A percentile compares a stretch with the other conserved stretches of the same genome.
Evolutionary conservation across 2,797 vertebrate species (phyloP).

Genomic region (Periparus ater): DNA sequence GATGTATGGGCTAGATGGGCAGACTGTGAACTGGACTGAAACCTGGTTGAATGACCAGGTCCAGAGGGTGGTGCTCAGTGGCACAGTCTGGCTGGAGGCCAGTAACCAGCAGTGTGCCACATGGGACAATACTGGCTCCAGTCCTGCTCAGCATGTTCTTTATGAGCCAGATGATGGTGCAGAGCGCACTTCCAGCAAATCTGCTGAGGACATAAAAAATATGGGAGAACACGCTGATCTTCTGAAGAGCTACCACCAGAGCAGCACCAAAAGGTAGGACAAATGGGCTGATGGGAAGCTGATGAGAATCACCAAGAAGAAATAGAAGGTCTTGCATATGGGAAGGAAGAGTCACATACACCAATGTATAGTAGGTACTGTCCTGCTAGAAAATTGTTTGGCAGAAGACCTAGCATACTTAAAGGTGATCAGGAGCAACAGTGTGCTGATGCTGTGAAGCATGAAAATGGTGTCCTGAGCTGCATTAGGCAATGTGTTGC

Average conservation of each 20-base stretch:
- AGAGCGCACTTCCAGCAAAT: not conserved
- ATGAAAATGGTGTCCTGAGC: not conserved
- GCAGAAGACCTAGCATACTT: not conserved
- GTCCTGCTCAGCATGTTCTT: not conserved
- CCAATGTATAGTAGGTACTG: accelerated
- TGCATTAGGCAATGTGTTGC: not conserved
- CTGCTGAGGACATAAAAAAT: not conserved
- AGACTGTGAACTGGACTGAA: not conserved
- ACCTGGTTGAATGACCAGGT: not conserved
- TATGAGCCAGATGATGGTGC: not conserved
- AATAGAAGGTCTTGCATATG: not conserved
- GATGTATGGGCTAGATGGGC: not conserved
- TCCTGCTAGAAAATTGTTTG: not conserved
- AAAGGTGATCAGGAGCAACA: not conserved
- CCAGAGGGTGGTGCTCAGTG: not conserved
- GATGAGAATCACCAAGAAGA: not conserved
- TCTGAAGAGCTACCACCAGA: not conserved
- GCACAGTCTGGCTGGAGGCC: not conserved
- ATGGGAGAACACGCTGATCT: not conserved
- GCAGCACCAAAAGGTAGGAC: accelerated
- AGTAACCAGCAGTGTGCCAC: not conserved
- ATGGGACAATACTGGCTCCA: accelerated
- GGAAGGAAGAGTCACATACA: not conserved
- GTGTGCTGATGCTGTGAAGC: not conserved
- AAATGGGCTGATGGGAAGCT: not conserved